A percentile compares a stretch with the other conserved stretches of the same genome.
phyloP scores from a whole-genome alignment of 2,113 vertebrate species.

The Pedetes capensis region DNA sequence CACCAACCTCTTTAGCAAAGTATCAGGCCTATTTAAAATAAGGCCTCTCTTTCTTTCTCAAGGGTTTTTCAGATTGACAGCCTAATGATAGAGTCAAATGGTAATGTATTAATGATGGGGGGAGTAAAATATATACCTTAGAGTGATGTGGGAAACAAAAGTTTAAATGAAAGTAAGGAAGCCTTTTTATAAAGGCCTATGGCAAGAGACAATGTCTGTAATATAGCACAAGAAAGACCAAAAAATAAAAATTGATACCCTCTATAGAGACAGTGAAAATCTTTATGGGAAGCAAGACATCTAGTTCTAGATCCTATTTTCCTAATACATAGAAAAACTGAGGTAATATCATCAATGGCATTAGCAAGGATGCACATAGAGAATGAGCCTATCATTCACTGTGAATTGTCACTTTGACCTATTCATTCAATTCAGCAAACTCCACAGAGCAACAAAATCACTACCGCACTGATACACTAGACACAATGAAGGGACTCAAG shows the following conservation, averaged over 20 bases:
- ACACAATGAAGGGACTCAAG: not conserved
- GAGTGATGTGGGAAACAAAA: conserved; percentile 57
- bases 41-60: conserved; percentile 69
- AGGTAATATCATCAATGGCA: not conserved
- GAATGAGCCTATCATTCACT: not conserved
- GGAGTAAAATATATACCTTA: conserved; percentile 68
- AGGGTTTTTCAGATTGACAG: conserved; percentile 72
- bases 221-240: not conserved
- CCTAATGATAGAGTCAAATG: conserved; percentile 72
- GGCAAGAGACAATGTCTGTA: not conserved
- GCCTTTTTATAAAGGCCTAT: conserved; percentile 52
- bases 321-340: not conserved
- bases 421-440: not conserved
- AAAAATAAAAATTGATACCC: not conserved
- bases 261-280: not conserved
- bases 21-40: conserved; percentile 69
- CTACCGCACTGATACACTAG: not conserved
- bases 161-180: conserved; percentile 62
- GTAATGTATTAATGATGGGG: conserved; percentile 66
- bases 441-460: no score
- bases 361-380: not conserved
- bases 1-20: conserved; percentile 58
- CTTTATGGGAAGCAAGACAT: conserved; percentile 19
- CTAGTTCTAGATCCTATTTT: not conserved
- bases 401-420: not conserved